phyloP scores from a whole-genome alignment of 2,888 invertebrate species.

The Notodonta ziczac region DNA sequence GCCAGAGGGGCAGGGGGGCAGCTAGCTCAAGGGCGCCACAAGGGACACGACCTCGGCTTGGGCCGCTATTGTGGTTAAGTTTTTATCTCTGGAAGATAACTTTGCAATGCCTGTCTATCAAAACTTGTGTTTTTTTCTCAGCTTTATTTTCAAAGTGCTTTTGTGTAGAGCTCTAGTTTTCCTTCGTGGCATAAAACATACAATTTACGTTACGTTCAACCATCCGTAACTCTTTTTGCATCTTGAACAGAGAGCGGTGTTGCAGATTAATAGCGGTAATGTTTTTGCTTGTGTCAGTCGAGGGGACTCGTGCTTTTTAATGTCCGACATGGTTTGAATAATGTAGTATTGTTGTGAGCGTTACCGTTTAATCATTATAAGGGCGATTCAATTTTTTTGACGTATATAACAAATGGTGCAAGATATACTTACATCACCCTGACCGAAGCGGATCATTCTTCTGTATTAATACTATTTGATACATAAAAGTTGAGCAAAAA shows the following conservation, averaged over 20 bases:
- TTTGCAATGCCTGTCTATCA: neutral
- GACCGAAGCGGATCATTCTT: too few relatives aligned
- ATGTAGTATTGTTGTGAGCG: neutral
- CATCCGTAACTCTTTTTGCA: slow-evolving; percentile 37
- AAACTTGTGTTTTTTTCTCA: neutral
- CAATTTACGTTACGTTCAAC: slow-evolving; percentile 30
- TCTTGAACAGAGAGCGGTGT: slow-evolving; percentile 34
- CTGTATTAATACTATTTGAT: too few relatives aligned
- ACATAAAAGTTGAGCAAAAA: too few relatives aligned
- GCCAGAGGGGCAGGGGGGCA: too few relatives aligned
- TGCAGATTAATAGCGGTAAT: slow-evolving; percentile 39
- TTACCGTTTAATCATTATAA: neutral
- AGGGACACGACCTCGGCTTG: too few relatives aligned
- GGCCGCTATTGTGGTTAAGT: too few relatives aligned
- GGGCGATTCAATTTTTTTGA: too few relatives aligned
- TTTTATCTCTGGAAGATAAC: too few relatives aligned
- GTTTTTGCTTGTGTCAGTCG: slow-evolving; percentile 35
- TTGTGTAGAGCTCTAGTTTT: slow-evolving; percentile 14
- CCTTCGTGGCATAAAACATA: slow-evolving; percentile 31
- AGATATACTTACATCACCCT: too few relatives aligned
- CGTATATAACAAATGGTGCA: too few relatives aligned
- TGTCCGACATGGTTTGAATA: slow-evolving; percentile 27
- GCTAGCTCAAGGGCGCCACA: too few relatives aligned
- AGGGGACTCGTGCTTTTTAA: slow-evolving; percentile 21
- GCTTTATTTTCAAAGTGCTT: neutral